phyloP scores from a whole-genome alignment of 2,113 vertebrate species.

The Grammomys dolichurus region DNA sequence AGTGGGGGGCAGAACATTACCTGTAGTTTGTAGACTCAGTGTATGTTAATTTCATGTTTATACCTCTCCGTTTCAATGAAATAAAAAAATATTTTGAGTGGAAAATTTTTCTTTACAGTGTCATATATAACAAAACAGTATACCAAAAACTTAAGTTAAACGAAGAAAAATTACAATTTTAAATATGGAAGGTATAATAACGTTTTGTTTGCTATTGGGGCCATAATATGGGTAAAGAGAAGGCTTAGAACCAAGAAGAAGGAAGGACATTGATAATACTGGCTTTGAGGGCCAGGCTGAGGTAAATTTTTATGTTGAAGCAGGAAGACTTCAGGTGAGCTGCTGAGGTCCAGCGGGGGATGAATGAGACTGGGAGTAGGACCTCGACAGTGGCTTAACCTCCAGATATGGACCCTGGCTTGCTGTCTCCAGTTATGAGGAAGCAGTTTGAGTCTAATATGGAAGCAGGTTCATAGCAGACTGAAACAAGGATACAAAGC shows the following conservation, averaged over 20 bases:
- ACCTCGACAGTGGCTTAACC: neutral
- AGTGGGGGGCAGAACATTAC: neutral
- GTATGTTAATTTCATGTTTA: slow-evolving; percentile 26
- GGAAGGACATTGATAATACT: neutral
- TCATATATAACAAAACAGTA: slow-evolving; percentile 41
- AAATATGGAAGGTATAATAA: neutral
- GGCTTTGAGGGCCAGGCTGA: neutral
- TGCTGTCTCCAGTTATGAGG: neutral
- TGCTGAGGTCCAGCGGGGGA: neutral
- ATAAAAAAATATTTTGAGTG: slow-evolving; percentile 43
- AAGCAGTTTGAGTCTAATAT: neutral
- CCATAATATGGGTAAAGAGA: neutral
- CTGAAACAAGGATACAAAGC: neutral
- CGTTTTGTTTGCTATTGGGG: slow-evolving; percentile 15
- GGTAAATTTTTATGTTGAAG: slow-evolving; percentile 10
- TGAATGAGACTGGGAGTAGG: neutral
- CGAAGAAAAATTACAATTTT: slow-evolving; percentile 21
- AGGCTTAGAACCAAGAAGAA: neutral
- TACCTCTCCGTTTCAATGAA: neutral
- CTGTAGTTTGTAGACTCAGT: slow-evolving; percentile 3
- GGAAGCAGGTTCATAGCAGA: neutral
- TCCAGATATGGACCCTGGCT: neutral
- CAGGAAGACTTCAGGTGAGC: neutral
- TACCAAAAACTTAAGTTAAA: neutral
- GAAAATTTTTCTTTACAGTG: slow-evolving; percentile 43